phyloP scores from a whole-genome alignment of 2,888 invertebrate genomes.

The Microplitis deprimator region DNA sequence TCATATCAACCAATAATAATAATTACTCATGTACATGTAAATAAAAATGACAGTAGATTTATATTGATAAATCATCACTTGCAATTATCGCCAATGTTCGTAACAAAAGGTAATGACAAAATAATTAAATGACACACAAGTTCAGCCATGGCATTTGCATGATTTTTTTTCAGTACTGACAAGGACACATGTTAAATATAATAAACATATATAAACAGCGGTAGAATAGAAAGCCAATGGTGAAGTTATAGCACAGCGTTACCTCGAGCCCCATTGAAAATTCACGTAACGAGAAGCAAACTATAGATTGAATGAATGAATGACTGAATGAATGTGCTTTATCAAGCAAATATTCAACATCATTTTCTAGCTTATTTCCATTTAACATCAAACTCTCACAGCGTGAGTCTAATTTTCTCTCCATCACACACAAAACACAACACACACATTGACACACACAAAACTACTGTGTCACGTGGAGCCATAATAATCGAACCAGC shows the following conservation, averaged over 20 bases:
- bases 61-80: not conserved
- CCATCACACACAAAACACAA: not conserved
- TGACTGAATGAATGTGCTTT: not conserved
- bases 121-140: not conserved
- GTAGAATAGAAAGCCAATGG: not conserved
- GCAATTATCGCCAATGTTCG: not conserved
- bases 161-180: not conserved
- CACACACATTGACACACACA: not conserved
- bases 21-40: too few relatives aligned
- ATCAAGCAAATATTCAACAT: not conserved
- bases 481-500: not conserved
- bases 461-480: not conserved
- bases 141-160: not conserved
- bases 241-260: not conserved
- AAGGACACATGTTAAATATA: not conserved
- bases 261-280: not conserved
- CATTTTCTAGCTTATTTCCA: not conserved
- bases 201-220: not conserved
- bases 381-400: not conserved
- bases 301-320: not conserved
- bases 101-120: not conserved
- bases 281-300: not conserved
- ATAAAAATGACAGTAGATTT: not conserved
- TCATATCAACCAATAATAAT: too few relatives aligned
- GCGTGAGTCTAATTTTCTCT: not conserved